These are phyloP conservation scores for Stenodera caucasica DNA, from an alignment of 2,888 invertebrate genomes.

Conservation along the genomic window DNA sequence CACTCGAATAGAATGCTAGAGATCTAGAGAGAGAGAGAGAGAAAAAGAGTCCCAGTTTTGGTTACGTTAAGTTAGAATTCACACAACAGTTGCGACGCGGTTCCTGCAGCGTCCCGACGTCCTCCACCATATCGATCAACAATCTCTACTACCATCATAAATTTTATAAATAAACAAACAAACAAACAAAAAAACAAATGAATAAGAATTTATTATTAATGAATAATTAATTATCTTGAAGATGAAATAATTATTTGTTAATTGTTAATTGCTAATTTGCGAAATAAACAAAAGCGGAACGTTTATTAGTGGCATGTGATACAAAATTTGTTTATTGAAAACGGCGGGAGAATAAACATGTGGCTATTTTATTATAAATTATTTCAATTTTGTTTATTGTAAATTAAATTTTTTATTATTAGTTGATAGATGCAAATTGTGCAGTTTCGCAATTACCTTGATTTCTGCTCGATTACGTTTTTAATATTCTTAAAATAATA, in stretches of 20 bases:
- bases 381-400: neutral
- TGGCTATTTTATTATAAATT: neutral
- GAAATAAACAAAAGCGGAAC: neutral
- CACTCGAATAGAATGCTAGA: too few species aligned
- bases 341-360: neutral
- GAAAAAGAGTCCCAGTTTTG: slow-evolving; percentile 30
- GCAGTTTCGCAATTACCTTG: neutral
- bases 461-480: too few species aligned
- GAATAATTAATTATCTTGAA: neutral
- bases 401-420: too few species aligned
- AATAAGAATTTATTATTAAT: neutral
- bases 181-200: neutral
- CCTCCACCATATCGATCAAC: slow-evolving; percentile 4
- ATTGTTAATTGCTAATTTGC: neutral
- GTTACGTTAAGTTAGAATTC: slow-evolving; percentile 15
- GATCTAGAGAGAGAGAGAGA: neutral
- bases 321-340: neutral
- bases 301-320: neutral
- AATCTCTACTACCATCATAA: neutral
- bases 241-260: neutral
- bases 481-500: too few species aligned
- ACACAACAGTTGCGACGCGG: slow-evolving; percentile 25
- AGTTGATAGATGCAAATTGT: neutral
- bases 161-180: neutral
- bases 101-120: slow-evolving; percentile 21